Base-by-base conservation (phyloP, 2,797 vertebrate species). In the Micromesistius poutassou region DNA sequence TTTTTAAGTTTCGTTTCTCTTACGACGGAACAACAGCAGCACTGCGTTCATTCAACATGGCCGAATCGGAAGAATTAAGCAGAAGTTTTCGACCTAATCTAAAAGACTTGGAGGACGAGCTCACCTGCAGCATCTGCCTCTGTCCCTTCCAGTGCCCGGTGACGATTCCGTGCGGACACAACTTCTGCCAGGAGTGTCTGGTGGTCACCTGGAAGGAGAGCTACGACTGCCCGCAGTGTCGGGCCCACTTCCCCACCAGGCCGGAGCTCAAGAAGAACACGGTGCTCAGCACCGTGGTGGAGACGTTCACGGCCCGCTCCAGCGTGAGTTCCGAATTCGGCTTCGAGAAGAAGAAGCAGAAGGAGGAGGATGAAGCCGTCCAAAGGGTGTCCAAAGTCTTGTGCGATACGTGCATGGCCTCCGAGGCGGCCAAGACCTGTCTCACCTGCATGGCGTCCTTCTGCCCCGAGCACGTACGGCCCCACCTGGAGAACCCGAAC, bases 381-480 rank as follows among this genome's bases (percentile, higher is more conserved):
- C 14, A 42, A 42, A 13, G 2, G 40, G n/a, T n/a, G n/a, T 13
- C 46, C 0, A n/a, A n/a, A 10, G 4, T 97, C 0, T 28, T 72
- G 72, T 99, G 97, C 22, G 97, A 98, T 74, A 90, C 90, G 2
- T 98, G 97, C 78, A 91, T 82, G 92, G 87, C 85, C 74, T 87
- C 78, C 0, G 75, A 82, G 0, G 97, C 97, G 0, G 73, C 75
- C 74, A 92, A 93, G 84, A 98, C 96, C 16, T 98, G 97, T 85
- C 94, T 98, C 66, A 98, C 96, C 84, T 99, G 97, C 90, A 95
- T 96, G 95, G 96, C 95, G 0, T 97, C 96, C 12, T 99, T 91
- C 92, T 99, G 97, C 75, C 25, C 80, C 19, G 94, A 95, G 83
- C 97, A 99, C 86, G 90, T 98, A 82, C 90, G 77, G 74, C 97